These are phyloP conservation scores for Agrochola macilenta DNA, from an alignment of 2,888 invertebrate species.

Conservation along the genomic window DNA sequence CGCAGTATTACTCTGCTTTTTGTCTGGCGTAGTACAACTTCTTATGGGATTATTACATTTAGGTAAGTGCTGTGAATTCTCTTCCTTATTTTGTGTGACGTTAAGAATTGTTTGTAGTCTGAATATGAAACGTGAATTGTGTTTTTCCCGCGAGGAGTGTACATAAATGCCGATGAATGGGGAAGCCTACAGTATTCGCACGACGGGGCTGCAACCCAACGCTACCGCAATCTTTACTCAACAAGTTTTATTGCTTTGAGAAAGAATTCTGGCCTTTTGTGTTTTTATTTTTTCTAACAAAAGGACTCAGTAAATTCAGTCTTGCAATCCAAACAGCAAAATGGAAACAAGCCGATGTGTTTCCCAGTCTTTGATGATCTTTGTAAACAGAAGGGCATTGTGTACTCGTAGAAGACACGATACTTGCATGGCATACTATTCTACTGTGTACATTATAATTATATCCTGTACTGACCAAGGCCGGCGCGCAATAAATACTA, in stretches of 20 bases:
- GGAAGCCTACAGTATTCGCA: slow-evolving; percentile 23
- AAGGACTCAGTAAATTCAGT: slow-evolving; percentile 5
- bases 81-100: slow-evolving; percentile 25
- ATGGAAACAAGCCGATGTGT: slow-evolving; percentile 27
- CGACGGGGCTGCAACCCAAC: slow-evolving; percentile 26
- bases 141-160: slow-evolving; percentile 17
- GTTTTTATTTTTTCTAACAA: slow-evolving; percentile 11
- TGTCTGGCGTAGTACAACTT: slow-evolving; percentile 95
- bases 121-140: slow-evolving; percentile 14
- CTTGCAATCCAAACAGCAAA: neutral
- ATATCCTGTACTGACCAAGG: slow-evolving; percentile 62
- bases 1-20: slow-evolving; percentile 95
- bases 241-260: slow-evolving; percentile 38
- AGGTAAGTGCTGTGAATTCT: slow-evolving; percentile 88
- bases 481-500: slow-evolving; percentile 46
- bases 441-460: slow-evolving; percentile 50
- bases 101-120: slow-evolving; percentile 12
- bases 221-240: slow-evolving; percentile 47
- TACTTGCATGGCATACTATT: slow-evolving; percentile 44
- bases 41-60: slow-evolving; percentile 95
- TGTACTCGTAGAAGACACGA: slow-evolving; percentile 41
- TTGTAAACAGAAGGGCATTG: slow-evolving; percentile 27
- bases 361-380: slow-evolving; percentile 21
- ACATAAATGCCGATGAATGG: slow-evolving; percentile 25
- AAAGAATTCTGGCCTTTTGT: slow-evolving; percentile 25